Percentiles rank a stretch among this genome's conserved stretches.
phyloP scores from a whole-genome alignment of 64 coral and sea anemone species.

The Porites australiensis region DNA sequence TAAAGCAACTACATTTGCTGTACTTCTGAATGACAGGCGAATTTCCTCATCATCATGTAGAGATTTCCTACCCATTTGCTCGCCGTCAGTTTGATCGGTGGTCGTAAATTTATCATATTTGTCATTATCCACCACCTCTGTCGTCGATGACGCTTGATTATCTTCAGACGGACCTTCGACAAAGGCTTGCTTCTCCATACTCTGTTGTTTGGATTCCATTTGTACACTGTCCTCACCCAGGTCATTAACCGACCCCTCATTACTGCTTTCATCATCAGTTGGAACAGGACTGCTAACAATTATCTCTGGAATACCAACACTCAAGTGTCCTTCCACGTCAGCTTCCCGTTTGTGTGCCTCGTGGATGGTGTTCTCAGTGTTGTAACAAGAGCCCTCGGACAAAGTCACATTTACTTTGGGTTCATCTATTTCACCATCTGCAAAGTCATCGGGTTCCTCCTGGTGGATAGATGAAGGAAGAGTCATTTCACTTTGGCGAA shows the following conservation, averaged over 20 bases:
- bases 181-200: not conserved
- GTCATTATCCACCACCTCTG: too few species aligned
- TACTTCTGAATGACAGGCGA: not conserved
- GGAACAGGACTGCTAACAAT: constrained; percentile 23
- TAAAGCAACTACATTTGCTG: not conserved
- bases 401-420: not conserved
- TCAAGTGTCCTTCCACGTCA: not conserved
- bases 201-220: not conserved
- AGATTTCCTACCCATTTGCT: not conserved
- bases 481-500: not conserved
- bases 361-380: too few species aligned
- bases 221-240: not conserved
- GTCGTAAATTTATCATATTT: not conserved
- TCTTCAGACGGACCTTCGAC: not conserved
- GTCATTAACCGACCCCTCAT: not conserved
- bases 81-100: not conserved
- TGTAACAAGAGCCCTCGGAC: too few species aligned
- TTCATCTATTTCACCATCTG: not conserved
- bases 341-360: not conserved
- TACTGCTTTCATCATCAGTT: constrained; percentile 22
- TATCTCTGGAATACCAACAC: constrained; percentile 10
- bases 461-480: not conserved
- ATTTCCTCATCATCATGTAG: not conserved
- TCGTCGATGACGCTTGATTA: not conserved
- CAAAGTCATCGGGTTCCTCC: not conserved